Percentiles rank a stretch among this genome's conserved stretches.
These are phyloP conservation scores for Lamproptera curius DNA, from an alignment of 2,888 invertebrate genomes.

Conservation along the genomic window DNA sequence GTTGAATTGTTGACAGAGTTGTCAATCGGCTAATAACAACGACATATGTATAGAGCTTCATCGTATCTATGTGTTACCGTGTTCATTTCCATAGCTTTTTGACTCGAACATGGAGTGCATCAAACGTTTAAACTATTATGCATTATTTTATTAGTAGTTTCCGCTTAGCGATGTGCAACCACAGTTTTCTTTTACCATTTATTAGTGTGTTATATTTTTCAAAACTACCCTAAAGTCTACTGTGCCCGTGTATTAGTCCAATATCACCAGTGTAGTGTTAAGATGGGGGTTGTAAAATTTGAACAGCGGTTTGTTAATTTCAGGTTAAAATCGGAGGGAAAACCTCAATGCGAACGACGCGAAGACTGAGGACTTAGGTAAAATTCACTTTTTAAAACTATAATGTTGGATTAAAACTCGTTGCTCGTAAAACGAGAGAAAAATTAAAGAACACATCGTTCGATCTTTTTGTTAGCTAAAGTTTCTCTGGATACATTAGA, in stretches of 20 bases:
- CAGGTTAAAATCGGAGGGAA: constrained; percentile 61
- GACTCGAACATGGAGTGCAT: too few relatives aligned
- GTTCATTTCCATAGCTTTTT: too few relatives aligned
- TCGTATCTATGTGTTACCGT: too few relatives aligned
- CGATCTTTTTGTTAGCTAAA: too few relatives aligned
- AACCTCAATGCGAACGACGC: constrained; percentile 43
- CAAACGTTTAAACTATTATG: too few relatives aligned
- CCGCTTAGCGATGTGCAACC: neutral
- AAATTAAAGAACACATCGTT: constrained; percentile 2
- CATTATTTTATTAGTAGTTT: too few relatives aligned
- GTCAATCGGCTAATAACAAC: too few relatives aligned
- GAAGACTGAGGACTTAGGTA: constrained; percentile 55
- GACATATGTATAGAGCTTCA: too few relatives aligned
- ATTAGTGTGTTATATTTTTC: neutral
- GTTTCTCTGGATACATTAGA: too few relatives aligned
- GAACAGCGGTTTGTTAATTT: constrained; percentile 60
- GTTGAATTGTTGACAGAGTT: too few relatives aligned
- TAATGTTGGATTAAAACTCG: too few relatives aligned
- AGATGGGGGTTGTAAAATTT: constrained; percentile 34
- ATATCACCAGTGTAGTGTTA: neutral
- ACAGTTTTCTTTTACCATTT: neutral
- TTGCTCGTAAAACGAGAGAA: neutral
- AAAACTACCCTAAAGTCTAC: neutral
- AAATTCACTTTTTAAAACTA: constrained; percentile 30
- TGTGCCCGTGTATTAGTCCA: too few relatives aligned